Base-by-base conservation (phyloP, 2,797 vertebrate species). In the Silurus aristotelis region DNA sequence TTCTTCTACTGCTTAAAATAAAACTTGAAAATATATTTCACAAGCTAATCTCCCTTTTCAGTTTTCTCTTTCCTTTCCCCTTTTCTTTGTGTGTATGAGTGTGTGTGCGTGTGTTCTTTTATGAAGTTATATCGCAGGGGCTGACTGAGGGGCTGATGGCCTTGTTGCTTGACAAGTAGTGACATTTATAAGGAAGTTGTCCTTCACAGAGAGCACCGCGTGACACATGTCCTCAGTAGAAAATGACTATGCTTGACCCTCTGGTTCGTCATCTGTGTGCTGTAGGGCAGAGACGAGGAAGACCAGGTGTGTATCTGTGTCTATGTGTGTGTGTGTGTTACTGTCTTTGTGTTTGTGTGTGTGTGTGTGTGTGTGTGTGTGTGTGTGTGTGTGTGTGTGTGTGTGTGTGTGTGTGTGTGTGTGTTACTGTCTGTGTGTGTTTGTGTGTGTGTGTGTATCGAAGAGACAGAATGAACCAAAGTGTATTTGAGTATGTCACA, bases 161-260 rank as follows among this genome's bases (percentile, higher is more conserved):
- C 85, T 67, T 89, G 79, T 72, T 89, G 91, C 83, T 87, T 90
- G 87, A 92, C 88, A 88, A 90, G 92, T 90, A 88, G 87, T 91
- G 91, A 76, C 88, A 91, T 88, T 91, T 91, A 87, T 92, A 89
- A 91, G 87, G 85, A 92, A 92, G 86, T 90, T 86, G 90, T 93
- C 94, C 92, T 92, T 93, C 91, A 93, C 85, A 93, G 92, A 92
- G 92, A 92, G 48, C 27, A 6, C 13, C 52, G 79, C 27, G 76
- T 82, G 84, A 86, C 82, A 86, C 82, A 86, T 73, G 63, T 85
- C 64, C 68, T 84, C 48, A 76, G 75, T 72, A 63, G 58, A 79
- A n/a, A 60, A 78, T 8, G 27, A 77, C 86, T 79, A 25, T 77
- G 76, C 82, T 83, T 88, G 72, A 81, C 38, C 82, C 17, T 43